phyloP scores from a whole-genome alignment of 1,140 invertebrate genomes.

The Ips nitidus region DNA sequence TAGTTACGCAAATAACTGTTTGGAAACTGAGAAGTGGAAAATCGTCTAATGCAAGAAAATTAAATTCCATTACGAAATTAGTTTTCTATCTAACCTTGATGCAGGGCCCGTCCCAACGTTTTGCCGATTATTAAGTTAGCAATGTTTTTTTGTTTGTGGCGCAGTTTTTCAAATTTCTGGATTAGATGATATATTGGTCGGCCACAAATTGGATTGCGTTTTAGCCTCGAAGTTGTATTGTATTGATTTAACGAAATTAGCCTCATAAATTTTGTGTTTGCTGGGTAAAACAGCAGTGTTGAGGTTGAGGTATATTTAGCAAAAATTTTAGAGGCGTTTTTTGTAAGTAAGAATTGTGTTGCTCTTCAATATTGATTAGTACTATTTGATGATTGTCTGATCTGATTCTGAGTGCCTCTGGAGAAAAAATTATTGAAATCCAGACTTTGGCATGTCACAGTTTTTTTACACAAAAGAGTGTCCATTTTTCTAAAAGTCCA shows the following conservation, averaged over 20 bases:
- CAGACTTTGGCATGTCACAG: no score
- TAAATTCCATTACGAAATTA: slow-evolving; percentile 31
- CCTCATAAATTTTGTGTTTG: no score
- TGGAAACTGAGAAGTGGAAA: slow-evolving; percentile 18
- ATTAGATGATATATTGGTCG: slow-evolving; percentile 11
- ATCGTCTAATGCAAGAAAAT: slow-evolving; percentile 3
- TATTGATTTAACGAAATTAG: neutral
- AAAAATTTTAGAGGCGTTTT: no score
- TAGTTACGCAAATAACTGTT: slow-evolving; percentile 4
- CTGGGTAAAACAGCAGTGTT: no score
- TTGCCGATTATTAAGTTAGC: slow-evolving; percentile 19
- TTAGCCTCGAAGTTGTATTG: slow-evolving; percentile 1
- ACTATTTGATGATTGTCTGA: no score
- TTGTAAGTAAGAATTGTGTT: no score
- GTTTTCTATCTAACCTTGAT: slow-evolving; percentile 25
- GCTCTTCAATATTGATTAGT: no score
- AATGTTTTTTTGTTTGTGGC: slow-evolving; percentile 7
- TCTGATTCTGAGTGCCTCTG: no score
- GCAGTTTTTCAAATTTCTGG: slow-evolving; percentile 17
- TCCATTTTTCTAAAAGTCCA: no score
- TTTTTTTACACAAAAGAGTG: no score
- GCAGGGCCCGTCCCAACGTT: slow-evolving; percentile 5
- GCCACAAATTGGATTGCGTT: slow-evolving; percentile 16
- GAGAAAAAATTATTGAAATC: no score
- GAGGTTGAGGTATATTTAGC: no score